Evolutionary conservation across 2,888 invertebrate species (phyloP).

Genomic region (Drosophila tripunctata): DNA sequence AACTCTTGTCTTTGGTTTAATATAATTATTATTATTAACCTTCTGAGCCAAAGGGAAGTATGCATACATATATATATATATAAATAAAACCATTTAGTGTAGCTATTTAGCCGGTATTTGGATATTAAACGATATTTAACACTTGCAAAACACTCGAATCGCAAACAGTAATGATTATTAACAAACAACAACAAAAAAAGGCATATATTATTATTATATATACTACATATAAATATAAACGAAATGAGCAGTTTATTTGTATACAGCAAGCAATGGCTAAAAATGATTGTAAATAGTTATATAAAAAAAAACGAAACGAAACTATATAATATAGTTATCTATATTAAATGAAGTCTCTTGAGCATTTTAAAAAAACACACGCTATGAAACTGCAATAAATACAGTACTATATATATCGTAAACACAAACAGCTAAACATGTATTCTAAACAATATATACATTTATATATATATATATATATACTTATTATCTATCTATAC

Average conservation of each 20-base stretch:
- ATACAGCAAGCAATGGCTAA: conserved; percentile 6
- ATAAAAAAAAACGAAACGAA: conserved; percentile 3
- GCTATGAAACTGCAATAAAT: conserved; percentile 22
- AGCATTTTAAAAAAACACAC: conserved; percentile 19
- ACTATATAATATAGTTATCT: conserved; percentile 2
- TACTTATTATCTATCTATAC: conserved; percentile 49
- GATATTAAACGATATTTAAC: conserved; percentile 52
- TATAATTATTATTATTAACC: not conserved
- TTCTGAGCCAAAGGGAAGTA: not conserved
- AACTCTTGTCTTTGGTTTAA: conserved; percentile 31
- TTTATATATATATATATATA: conserved; percentile 20
- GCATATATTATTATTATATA: conserved; percentile 13
- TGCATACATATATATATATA: not conserved
- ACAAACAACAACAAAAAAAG: conserved; percentile 11
- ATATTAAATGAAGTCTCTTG: conserved; percentile 15
- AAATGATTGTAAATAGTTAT: conserved; percentile 43
- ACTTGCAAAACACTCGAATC: conserved; percentile 39
- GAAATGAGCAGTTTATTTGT: conserved; percentile 2
- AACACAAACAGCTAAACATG: conserved; percentile 38
- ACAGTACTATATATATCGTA: conserved; percentile 3
- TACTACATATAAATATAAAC: conserved; percentile 1
- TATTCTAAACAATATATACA: conserved; percentile 29
- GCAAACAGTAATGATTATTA: conserved; percentile 36
- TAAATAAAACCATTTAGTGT: conserved; percentile 2
- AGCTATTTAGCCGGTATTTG: conserved; percentile 32